These are phyloP conservation scores for Lutraria lutraria DNA, from an alignment of 2,888 invertebrate genomes.

Conservation along the genomic window DNA sequence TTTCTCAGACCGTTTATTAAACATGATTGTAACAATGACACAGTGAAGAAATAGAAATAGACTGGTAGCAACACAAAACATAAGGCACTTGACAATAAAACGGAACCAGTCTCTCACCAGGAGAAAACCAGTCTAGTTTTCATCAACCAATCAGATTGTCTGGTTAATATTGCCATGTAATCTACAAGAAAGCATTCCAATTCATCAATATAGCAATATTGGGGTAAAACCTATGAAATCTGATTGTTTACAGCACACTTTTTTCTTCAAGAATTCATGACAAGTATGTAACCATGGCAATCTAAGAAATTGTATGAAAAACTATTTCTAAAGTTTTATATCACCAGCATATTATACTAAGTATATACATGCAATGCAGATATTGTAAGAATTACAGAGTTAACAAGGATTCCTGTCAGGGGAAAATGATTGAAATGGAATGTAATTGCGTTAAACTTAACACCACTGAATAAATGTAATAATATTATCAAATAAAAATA, in stretches of 20 bases:
- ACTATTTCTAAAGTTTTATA: neutral
- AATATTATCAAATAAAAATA: neutral
- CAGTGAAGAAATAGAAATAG: slow-evolving; percentile 62
- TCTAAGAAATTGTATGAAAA: slow-evolving; percentile 15
- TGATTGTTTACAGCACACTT: neutral
- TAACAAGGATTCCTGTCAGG: neutral
- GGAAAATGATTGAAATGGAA: neutral
- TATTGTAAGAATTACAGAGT: neutral
- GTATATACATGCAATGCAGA: slow-evolving; percentile 1
- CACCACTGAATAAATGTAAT: neutral
- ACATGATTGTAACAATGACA: slow-evolving; percentile 72
- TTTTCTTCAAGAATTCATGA: neutral
- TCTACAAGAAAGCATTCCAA: neutral
- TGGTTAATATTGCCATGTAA: neutral
- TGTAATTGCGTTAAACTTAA: neutral
- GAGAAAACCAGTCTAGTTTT: slow-evolving; percentile 62
- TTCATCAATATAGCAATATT: neutral
- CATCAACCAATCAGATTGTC: slow-evolving; percentile 37
- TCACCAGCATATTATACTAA: slow-evolving; percentile 13
- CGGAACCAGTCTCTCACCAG: slow-evolving; percentile 67
- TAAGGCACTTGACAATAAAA: slow-evolving; percentile 71
- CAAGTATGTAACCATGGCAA: slow-evolving; percentile 26
- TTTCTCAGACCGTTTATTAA: slow-evolving; percentile 72
- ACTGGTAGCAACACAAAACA: slow-evolving; percentile 66
- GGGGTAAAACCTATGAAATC: neutral